Evolutionary conservation across 2,888 invertebrate genomes (phyloP).

Genomic region (Pedicia rivosa): DNA sequence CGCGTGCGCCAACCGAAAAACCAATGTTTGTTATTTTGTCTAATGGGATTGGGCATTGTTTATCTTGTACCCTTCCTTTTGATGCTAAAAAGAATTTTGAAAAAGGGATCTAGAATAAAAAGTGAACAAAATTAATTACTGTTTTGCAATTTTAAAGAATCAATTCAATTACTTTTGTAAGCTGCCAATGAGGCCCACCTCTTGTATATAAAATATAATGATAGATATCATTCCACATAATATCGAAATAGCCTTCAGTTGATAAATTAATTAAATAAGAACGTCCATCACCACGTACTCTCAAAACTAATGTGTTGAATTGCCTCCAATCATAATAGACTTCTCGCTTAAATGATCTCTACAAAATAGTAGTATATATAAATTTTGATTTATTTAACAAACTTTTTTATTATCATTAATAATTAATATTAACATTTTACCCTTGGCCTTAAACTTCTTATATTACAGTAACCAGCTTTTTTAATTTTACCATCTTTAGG

Average conservation of each 20-base stretch:
- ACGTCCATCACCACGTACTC: conserved; percentile 87
- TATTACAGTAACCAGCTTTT: conserved; percentile 67
- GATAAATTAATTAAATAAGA: conserved; percentile 71
- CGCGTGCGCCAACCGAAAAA: conserved; percentile 61
- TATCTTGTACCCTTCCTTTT: conserved; percentile 77
- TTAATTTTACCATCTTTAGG: conserved; percentile 69
- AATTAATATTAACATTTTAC: conserved; percentile 30
- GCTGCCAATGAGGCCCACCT: conserved; percentile 98
- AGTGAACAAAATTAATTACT: neutral
- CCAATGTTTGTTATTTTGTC: conserved; percentile 57
- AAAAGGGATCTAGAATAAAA: conserved; percentile 67
- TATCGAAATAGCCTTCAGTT: conserved; percentile 59
- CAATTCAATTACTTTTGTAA: conserved; percentile 47
- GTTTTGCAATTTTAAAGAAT: neutral
- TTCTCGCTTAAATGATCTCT: conserved; percentile 71
- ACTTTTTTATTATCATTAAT: neutral
- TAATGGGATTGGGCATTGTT: conserved; percentile 45
- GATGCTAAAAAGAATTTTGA: conserved; percentile 74
- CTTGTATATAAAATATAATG: conserved; percentile 78
- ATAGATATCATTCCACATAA: conserved; percentile 80
- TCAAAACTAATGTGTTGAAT: conserved; percentile 60
- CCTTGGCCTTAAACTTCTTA: conserved; percentile 47
- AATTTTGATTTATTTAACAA: neutral
- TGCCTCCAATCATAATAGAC: conserved; percentile 53
- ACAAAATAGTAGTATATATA: conserved; percentile 17